Evolutionary conservation across 92 coral and sea anemone genomes (phyloP).

Genomic region (Ricordea florida): DNA sequence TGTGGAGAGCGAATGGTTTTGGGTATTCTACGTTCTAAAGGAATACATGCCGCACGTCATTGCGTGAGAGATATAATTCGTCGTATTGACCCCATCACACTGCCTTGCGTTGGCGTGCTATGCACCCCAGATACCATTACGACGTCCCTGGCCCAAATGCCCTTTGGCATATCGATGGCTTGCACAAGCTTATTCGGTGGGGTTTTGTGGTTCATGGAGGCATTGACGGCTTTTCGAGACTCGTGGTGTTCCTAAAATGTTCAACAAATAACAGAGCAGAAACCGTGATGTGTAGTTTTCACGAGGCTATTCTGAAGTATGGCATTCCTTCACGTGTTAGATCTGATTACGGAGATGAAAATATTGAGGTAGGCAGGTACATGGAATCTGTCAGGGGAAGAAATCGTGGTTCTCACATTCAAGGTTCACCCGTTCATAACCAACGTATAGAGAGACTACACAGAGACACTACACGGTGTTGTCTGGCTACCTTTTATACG

Average conservation of each 20-base stretch:
- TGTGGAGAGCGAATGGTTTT: conserved; percentile 58
- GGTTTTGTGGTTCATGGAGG: conserved; percentile 46
- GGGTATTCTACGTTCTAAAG: conserved; percentile 31
- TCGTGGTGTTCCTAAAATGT: conserved; percentile 21
- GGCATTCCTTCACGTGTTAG: conserved; percentile 51
- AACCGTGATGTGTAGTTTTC: conserved; percentile 7
- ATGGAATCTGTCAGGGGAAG: conserved; percentile 10
- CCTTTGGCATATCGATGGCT: conserved; percentile 37
- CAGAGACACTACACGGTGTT: conserved; percentile 51
- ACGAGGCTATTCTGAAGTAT: not conserved
- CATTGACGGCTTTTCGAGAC: conserved; percentile 35
- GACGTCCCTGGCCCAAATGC: conserved; percentile 45
- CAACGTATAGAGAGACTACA: conserved; percentile 55
- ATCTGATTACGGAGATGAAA: conserved; percentile 41
- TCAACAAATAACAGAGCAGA: conserved; percentile 29
- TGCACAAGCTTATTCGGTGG: conserved; percentile 29
- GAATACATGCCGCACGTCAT: conserved; percentile 16
- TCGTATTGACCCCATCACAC: conserved; percentile 30
- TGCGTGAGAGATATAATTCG: conserved; percentile 39
- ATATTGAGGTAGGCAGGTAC: not conserved
- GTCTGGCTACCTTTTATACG: not conserved
- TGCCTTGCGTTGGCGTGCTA: conserved; percentile 37
- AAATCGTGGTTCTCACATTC: conserved; percentile 14
- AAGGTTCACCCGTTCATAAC: conserved; percentile 39
- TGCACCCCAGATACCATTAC: conserved; percentile 23